Percentiles rank a stretch among this genome's conserved stretches.
Conservation (phyloP, 2,888 invertebrate species). For the Cloeon dipterum region DNA sequence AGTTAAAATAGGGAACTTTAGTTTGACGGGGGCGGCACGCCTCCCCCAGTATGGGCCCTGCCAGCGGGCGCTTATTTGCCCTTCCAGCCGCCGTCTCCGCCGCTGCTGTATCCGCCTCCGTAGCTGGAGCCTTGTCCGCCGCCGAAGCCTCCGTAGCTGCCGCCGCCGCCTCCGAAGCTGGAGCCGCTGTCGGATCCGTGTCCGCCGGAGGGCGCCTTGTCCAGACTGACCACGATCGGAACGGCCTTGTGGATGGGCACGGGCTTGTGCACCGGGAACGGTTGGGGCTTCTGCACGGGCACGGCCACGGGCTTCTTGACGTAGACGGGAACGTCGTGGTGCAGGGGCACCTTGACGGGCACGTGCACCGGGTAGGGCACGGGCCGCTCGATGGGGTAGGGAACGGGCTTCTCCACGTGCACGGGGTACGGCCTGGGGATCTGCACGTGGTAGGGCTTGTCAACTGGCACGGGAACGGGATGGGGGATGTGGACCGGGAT, state of each 20-base stretch:
- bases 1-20: too few relatives aligned
- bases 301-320: slow-evolving; percentile 6
- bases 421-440: slow-evolving; percentile 4
- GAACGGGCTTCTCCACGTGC: slow-evolving; percentile 3
- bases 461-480: slow-evolving; percentile 5
- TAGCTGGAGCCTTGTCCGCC: neutral
- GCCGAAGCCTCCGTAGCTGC: neutral
- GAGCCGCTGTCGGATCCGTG: neutral
- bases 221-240: neutral
- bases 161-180: neutral
- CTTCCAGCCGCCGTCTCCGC: neutral
- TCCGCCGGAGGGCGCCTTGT: slow-evolving; percentile 1
- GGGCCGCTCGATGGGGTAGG: slow-evolving; percentile 3
- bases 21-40: too few relatives aligned
- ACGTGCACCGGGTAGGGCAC: slow-evolving; percentile 4
- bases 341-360: slow-evolving; percentile 4
- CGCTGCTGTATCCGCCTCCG: neutral
- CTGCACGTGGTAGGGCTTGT: slow-evolving; percentile 3
- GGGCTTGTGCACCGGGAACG: neutral
- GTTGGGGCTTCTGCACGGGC: slow-evolving; percentile 1
- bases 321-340: slow-evolving; percentile 4
- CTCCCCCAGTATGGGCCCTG: neutral
- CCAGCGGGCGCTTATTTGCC: neutral
- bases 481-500: slow-evolving; percentile 5
- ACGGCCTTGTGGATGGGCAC: slow-evolving; percentile 1